Evolutionary conservation across 2,797 vertebrate species (phyloP), one percentile per base, ranked within the genome.

Genomic region (Corythornis leucogaster): DNA sequence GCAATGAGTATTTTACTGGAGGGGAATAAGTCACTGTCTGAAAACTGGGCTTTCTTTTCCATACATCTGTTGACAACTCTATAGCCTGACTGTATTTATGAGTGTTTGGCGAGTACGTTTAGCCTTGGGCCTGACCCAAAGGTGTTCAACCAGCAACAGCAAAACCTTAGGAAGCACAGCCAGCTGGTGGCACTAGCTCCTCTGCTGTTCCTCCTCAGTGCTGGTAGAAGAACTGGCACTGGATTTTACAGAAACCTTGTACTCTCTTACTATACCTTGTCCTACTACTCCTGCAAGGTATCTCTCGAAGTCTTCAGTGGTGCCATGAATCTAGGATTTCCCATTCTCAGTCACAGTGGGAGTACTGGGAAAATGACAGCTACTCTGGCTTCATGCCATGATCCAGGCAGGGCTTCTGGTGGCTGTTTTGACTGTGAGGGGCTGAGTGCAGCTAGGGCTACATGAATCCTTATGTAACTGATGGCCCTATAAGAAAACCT

Each of bases 351-450:
- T 33, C 35, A 22, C 17, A 38, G 21, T 25, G 20, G 76, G 42
- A 83, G 20, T 22, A 38, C 30, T 82, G 61, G 64, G 68, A 87
- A 71, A 18, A 15, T 10, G 16, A 28, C 30, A 53, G 30, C 66
- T 0, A 0, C 48, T 81, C 57, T 59, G 25, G 48, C 62, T 21
- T 83, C 43, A 46, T 67, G 16, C 40, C 17, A 9, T 30, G 9
- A 21, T 33, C n/a, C 38, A 58, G 70, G 26, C 31, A 26, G 25
- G 18, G 40, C 35, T 91, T 31, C 31, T 0, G 0, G 45, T 19
- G 40, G 15, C 59, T 51, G 9, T 54, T 87, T 75, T 42, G 24
- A 42, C 48, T 89, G 57, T 74, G 33, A 61, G 20, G 21, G 20
- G 11, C 4, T 51, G 30, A 84, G n/a, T 31, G 68, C 21, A 70